A percentile compares a stretch with the other conserved stretches of the same genome.
Evolutionary conservation across 2,888 invertebrate species (phyloP).

Genomic region (Junonia oenone): DNA sequence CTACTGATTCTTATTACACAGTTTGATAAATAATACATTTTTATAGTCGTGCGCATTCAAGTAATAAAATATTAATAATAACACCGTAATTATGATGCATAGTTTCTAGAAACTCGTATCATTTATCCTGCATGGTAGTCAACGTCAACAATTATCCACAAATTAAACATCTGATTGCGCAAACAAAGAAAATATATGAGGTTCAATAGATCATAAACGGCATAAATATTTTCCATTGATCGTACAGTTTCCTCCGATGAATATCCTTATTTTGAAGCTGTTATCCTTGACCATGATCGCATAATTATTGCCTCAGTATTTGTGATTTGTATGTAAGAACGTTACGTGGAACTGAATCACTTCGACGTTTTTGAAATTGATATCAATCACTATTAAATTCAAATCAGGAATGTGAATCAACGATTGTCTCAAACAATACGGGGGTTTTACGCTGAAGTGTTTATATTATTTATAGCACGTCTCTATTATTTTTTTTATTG

Average conservation of each 20-base stretch:
- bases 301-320: background rate
- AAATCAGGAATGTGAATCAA: background rate
- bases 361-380: background rate
- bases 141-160: background rate
- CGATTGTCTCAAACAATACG: constrained; percentile 6
- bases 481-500: background rate
- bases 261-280: background rate
- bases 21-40: too few relatives aligned
- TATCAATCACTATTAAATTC: background rate
- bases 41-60: too few relatives aligned
- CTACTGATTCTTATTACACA: too few relatives aligned
- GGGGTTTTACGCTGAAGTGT: background rate
- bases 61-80: too few relatives aligned
- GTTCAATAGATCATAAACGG: background rate
- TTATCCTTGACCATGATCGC: background rate
- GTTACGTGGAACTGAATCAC: background rate
- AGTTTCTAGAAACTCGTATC: too few relatives aligned
- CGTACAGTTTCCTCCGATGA: background rate
- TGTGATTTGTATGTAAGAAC: background rate
- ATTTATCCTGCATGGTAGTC: background rate
- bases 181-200: background rate
- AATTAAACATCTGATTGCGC: background rate
- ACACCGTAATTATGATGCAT: too few relatives aligned
- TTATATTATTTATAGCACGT: constrained; percentile 12
- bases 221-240: background rate